A percentile compares a stretch with the other conserved stretches of the same genome.
Evolutionary conservation across 1,140 invertebrate species (phyloP).

Genomic region (Procambarus clarkii): DNA sequence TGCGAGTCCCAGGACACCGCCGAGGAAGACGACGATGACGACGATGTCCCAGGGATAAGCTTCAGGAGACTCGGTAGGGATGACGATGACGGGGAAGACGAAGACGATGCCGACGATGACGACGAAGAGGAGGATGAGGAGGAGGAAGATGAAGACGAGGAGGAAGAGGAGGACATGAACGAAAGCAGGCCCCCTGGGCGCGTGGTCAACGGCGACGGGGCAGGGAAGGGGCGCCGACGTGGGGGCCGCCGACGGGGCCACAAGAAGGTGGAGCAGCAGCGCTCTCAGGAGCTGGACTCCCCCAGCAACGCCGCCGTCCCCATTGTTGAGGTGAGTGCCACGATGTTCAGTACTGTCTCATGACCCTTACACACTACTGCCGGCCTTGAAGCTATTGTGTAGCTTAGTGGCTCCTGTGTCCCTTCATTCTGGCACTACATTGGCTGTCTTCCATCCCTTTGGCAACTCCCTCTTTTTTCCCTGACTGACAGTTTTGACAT

Average conservation of each 20-base stretch:
- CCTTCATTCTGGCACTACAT: too few species aligned
- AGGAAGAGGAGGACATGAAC: slow-evolving; percentile 30
- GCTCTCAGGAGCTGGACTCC: slow-evolving; percentile 56
- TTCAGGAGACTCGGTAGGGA: slow-evolving; percentile 22
- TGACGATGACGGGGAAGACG: slow-evolving; percentile 44
- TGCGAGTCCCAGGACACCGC: slow-evolving; percentile 64
- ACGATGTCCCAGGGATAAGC: slow-evolving; percentile 1
- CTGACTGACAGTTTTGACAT: too few species aligned
- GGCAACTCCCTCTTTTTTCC: too few species aligned
- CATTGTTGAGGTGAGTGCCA: slow-evolving; percentile 53
- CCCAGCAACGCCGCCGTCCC: slow-evolving; percentile 60
- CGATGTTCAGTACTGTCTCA: neutral
- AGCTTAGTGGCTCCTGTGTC: too few species aligned
- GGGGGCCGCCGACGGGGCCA: slow-evolving; percentile 6
- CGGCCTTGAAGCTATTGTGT: too few species aligned
- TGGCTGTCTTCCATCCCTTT: too few species aligned
- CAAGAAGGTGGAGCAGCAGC: slow-evolving; percentile 41
- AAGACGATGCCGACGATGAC: slow-evolving; percentile 45
- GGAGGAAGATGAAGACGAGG: slow-evolving; percentile 18
- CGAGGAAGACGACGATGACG: slow-evolving; percentile 57
- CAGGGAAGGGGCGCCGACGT: slow-evolving; percentile 28
- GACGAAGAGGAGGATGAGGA: slow-evolving; percentile 44
- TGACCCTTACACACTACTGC: too few species aligned
- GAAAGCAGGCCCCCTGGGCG: slow-evolving; percentile 33
- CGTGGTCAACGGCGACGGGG: slow-evolving; percentile 50